A percentile compares a stretch with the other conserved stretches of the same genome.
Conservation (phyloP, 92 coral and sea anemone species). For the Phenganax subtilis region DNA sequence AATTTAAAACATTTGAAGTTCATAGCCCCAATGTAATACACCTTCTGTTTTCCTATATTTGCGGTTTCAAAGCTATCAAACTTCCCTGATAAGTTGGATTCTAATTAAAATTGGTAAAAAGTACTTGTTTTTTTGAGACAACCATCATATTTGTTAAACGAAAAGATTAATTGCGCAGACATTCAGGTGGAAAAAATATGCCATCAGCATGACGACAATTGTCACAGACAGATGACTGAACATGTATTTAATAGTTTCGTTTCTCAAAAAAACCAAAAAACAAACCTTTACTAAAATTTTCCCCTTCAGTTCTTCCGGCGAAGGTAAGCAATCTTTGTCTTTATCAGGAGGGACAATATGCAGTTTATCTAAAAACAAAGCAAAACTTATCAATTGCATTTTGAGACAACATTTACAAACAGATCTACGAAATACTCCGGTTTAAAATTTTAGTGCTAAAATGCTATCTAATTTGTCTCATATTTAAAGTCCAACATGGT, state of each 20-base stretch:
- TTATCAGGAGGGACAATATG: slow-evolving; percentile 76
- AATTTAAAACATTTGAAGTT: too few species aligned
- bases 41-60: too few species aligned
- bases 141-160: too few species aligned
- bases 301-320: slow-evolving; percentile 76
- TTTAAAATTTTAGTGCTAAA: too few species aligned
- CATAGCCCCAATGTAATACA: too few species aligned
- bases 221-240: not conserved
- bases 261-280: not conserved
- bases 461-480: not conserved
- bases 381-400: not conserved
- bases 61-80: too few species aligned
- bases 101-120: too few species aligned
- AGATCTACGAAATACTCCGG: too few species aligned
- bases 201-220: not conserved
- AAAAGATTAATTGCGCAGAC: too few species aligned
- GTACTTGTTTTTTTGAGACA: too few species aligned
- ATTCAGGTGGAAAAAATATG: too few species aligned
- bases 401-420: not conserved
- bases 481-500: not conserved
- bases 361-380: slow-evolving; percentile 54
- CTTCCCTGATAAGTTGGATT: too few species aligned
- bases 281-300: slow-evolving; percentile 85
- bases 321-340: slow-evolving; percentile 67
- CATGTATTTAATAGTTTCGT: not conserved